A percentile compares a stretch with the other conserved stretches of the same genome.
phyloP scores from a whole-genome alignment of 2,888 invertebrate genomes.

The Rhogogaster chlorosoma region DNA sequence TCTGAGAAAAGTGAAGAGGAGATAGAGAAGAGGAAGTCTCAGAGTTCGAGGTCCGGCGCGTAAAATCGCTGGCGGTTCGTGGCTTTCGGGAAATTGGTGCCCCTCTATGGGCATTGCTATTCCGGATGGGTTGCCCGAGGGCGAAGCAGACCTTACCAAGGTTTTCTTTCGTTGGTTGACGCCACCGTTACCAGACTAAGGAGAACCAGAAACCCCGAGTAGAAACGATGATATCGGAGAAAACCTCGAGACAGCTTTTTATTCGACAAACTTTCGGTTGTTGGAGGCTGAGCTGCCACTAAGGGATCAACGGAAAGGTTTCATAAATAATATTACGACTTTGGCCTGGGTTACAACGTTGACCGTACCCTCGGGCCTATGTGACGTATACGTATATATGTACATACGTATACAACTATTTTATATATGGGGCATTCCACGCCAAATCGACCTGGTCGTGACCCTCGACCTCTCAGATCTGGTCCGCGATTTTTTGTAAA shows the following conservation, averaged over 20 bases:
- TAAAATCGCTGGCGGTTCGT: slow-evolving; percentile 24
- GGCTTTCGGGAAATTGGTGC: slow-evolving; percentile 38
- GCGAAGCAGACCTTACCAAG: slow-evolving; percentile 1
- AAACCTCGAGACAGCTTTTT: slow-evolving; percentile 40
- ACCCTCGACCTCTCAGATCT: too few species aligned
- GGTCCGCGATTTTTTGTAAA: too few species aligned
- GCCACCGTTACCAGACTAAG: neutral
- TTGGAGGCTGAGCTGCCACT: slow-evolving; percentile 24
- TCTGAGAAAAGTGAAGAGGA: neutral
- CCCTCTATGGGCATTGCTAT: slow-evolving; percentile 37
- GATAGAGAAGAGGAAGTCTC: neutral
- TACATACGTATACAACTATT: neutral
- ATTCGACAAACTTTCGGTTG: slow-evolving; percentile 20
- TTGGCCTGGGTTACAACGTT: neutral
- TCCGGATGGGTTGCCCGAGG: slow-evolving; percentile 32
- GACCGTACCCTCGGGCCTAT: slow-evolving; percentile 16
- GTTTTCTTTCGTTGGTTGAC: slow-evolving; percentile 7
- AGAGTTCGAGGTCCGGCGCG: slow-evolving; percentile 17
- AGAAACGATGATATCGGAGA: slow-evolving; percentile 13
- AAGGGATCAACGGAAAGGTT: slow-evolving; percentile 31
- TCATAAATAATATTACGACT: slow-evolving; percentile 40
- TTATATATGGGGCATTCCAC: too few species aligned
- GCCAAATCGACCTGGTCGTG: too few species aligned
- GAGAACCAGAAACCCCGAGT: neutral
- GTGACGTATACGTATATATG: neutral